These are phyloP conservation scores for Halesus radiatus DNA, from an alignment of 1,140 invertebrate genomes.

Conservation along the genomic window DNA sequence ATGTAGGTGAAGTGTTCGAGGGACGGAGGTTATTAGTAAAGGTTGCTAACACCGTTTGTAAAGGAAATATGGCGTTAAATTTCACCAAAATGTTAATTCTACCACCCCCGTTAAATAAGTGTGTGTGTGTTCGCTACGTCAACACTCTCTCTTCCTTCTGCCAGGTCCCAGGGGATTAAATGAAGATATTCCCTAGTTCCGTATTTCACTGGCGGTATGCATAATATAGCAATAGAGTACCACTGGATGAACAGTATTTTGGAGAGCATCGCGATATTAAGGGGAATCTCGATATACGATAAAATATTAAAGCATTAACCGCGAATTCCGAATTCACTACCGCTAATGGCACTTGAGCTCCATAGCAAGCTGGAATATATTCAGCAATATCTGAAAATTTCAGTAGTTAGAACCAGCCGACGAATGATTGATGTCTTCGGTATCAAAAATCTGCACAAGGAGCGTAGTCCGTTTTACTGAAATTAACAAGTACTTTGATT, in stretches of 20 bases:
- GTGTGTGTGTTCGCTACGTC: constrained; percentile 30
- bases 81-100: constrained; percentile 56
- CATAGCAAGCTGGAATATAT: not conserved
- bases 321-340: not conserved
- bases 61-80: constrained; percentile 52
- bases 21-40: too few relatives aligned
- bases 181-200: constrained; percentile 38
- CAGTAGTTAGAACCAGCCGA: not conserved
- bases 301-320: not conserved
- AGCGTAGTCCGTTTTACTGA: too few relatives aligned
- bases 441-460: too few relatives aligned
- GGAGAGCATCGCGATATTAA: not conserved
- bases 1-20: too few relatives aligned
- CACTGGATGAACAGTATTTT: not conserved
- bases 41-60: constrained; percentile 16
- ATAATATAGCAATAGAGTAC: constrained; percentile 20
- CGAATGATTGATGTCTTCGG: too few relatives aligned
- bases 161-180: not conserved
- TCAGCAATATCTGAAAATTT: not conserved
- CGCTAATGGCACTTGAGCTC: not conserved
- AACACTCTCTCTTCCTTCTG: not conserved
- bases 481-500: too few relatives aligned
- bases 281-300: not conserved
- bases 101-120: constrained; percentile 41
- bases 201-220: constrained; percentile 34